Evolutionary conservation across 2,888 invertebrate genomes (phyloP).

Genomic region (Microplitis manilae): DNA sequence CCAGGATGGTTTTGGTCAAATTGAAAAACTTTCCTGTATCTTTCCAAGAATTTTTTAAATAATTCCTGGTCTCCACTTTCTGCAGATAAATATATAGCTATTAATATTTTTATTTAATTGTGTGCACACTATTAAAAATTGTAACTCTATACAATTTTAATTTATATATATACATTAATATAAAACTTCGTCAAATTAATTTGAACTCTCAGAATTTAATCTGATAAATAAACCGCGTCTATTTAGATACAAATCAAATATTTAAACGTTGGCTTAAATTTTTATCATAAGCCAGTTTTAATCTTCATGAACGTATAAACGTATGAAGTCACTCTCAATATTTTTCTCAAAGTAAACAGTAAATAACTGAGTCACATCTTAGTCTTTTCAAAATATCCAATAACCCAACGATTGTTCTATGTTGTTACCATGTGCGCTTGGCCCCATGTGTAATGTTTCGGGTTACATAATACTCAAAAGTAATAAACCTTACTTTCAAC

Average conservation of each 20-base stretch:
- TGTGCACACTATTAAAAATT: slow-evolving; percentile 30
- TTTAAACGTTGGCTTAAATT: background rate
- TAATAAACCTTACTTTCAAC: background rate
- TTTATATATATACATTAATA: background rate
- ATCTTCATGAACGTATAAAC: background rate
- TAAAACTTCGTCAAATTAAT: background rate
- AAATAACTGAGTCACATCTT: background rate
- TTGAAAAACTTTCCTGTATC: slow-evolving; percentile 31
- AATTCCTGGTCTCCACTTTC: slow-evolving; percentile 28
- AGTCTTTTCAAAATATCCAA: background rate
- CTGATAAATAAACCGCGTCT: background rate
- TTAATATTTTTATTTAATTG: slow-evolving; percentile 20
- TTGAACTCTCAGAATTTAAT: background rate
- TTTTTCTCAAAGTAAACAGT: background rate
- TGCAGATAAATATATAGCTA: slow-evolving; percentile 24
- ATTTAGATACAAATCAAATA: background rate
- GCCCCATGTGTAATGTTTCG: background rate
- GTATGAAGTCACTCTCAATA: background rate
- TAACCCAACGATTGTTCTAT: background rate
- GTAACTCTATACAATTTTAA: background rate
- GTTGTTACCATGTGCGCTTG: background rate
- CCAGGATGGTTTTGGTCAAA: slow-evolving; percentile 35
- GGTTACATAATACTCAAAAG: background rate
- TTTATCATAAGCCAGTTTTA: background rate
- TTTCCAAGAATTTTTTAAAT: slow-evolving; percentile 33